These are phyloP conservation scores for Umimayanthus kanabou DNA, from an alignment of 92 coral and sea anemone species.

Conservation along the genomic window DNA sequence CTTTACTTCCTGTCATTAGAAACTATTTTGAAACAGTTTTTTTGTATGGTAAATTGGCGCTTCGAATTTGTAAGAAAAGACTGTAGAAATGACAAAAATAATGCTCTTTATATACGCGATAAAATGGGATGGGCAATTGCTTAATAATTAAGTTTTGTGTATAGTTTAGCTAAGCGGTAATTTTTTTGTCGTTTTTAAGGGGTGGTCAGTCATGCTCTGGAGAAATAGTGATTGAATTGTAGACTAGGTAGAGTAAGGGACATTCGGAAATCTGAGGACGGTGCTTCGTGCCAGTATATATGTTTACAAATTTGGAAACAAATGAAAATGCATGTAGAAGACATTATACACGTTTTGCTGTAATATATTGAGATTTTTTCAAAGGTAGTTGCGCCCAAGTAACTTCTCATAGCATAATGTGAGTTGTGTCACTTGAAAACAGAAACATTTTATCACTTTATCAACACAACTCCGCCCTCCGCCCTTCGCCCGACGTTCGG, in stretches of 20 bases:
- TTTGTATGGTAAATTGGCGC: slow-evolving; percentile 32
- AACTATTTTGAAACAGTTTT: slow-evolving; percentile 37
- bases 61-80: slow-evolving; percentile 24
- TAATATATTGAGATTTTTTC: background rate
- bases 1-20: background rate
- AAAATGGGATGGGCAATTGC: slow-evolving; percentile 16
- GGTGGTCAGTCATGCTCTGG: background rate
- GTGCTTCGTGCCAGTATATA: background rate
- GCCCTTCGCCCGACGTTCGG: too few relatives aligned
- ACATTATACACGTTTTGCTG: background rate
- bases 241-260: background rate
- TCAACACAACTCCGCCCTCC: too few relatives aligned
- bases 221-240: background rate
- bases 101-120: background rate
- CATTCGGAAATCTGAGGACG: slow-evolving; percentile 25
- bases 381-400: background rate
- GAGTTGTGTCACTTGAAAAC: background rate
- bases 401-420: background rate
- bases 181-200: slow-evolving; percentile 2
- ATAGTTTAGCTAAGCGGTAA: background rate
- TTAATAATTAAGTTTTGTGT: slow-evolving; percentile 4
- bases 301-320: background rate
- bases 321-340: background rate
- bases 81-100: slow-evolving; percentile 19
- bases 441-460: too few relatives aligned